These are phyloP conservation scores for Vulpes ferrilata DNA, from an alignment of 2,113 vertebrate species.

Conservation along the genomic window DNA sequence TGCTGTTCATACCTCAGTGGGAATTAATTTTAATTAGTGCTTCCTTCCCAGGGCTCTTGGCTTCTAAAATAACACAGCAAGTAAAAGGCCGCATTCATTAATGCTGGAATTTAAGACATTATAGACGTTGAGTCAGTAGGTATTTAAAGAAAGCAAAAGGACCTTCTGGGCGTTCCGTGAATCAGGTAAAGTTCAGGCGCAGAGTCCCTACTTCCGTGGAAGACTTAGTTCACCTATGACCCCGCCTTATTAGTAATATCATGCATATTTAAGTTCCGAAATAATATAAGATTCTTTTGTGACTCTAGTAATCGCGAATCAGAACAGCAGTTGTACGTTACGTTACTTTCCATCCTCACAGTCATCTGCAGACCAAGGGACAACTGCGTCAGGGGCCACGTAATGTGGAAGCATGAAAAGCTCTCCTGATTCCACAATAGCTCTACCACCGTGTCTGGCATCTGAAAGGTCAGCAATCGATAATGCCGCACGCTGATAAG, in stretches of 20 bases:
- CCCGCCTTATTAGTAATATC: neutral
- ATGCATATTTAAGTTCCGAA: slow-evolving; percentile 15
- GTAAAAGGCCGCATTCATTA: slow-evolving; percentile 56
- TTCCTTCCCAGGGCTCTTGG: slow-evolving; percentile 58
- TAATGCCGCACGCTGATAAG: neutral
- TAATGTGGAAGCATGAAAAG: neutral
- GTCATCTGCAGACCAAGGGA: neutral
- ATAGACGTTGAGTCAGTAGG: neutral
- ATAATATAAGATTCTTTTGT: slow-evolving; percentile 46
- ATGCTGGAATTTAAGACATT: slow-evolving; percentile 39
- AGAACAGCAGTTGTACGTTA: neutral
- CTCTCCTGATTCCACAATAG: neutral
- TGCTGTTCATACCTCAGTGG: slow-evolving; percentile 57
- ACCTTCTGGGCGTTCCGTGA: neutral
- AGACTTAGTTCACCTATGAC: slow-evolving; percentile 20
- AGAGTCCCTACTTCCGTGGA: neutral
- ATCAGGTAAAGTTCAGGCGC: slow-evolving; percentile 14
- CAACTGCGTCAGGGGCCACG: neutral
- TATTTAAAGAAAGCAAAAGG: slow-evolving; percentile 30
- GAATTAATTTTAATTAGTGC: slow-evolving; percentile 80
- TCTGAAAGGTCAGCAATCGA: neutral
- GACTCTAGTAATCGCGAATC: neutral
- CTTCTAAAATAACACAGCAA: slow-evolving; percentile 64
- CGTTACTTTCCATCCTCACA: neutral
- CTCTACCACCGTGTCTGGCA: neutral